A percentile compares a stretch with the other conserved stretches of the same genome.
These are phyloP conservation scores for Chamaetylas fuelleborni DNA, from an alignment of 2,113 vertebrate genomes.

Conservation along the genomic window DNA sequence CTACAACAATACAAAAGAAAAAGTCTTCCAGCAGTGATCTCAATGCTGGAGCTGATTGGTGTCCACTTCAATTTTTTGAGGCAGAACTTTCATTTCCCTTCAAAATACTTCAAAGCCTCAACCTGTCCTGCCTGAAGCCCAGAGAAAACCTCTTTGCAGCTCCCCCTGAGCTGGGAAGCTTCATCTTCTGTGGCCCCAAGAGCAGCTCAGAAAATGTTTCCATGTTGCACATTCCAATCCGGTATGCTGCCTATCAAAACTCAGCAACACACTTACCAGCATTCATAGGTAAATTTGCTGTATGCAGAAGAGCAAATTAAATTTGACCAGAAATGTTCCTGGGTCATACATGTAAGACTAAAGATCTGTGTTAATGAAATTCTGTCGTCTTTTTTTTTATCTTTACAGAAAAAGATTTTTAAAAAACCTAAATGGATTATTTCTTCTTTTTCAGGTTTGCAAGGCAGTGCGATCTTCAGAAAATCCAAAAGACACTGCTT, in stretches of 20 bases:
- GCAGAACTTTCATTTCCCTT: background rate
- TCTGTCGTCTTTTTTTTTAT: background rate
- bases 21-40: background rate
- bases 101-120: background rate
- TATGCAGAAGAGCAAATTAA: background rate
- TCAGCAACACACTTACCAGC: background rate
- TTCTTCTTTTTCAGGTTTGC: background rate
- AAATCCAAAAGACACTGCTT: background rate
- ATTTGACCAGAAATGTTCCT: background rate
- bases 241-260: background rate
- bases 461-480: background rate
- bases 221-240: background rate
- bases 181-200: background rate
- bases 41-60: background rate
- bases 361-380: background rate
- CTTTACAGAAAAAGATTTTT: background rate
- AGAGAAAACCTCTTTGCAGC: background rate
- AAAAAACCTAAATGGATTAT: background rate
- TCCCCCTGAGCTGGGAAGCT: background rate
- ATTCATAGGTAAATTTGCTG: background rate
- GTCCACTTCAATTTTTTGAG: background rate
- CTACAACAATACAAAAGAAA: background rate
- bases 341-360: background rate
- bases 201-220: background rate
- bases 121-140: background rate